A percentile compares a stretch with the other conserved stretches of the same genome.
Conservation (phyloP, 2,888 invertebrate species). For the Lysandra coridon region DNA sequence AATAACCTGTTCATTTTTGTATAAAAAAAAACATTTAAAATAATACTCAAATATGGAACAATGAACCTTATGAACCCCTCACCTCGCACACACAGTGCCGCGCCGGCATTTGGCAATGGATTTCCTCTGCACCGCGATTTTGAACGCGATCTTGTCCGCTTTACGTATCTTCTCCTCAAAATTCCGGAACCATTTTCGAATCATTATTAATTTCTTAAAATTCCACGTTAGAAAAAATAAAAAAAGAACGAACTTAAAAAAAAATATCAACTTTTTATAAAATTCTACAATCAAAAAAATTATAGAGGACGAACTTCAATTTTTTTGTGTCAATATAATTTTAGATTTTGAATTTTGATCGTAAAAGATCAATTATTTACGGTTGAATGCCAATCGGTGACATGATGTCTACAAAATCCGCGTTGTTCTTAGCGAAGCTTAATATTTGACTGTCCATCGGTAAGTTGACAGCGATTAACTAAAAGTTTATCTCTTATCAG, state of each 20-base stretch:
- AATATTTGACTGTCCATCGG: constrained; percentile 19
- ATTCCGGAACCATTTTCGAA: constrained; percentile 54
- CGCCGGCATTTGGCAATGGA: constrained; percentile 61
- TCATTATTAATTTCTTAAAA: constrained; percentile 48
- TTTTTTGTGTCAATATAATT: no score
- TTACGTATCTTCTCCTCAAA: constrained; percentile 58
- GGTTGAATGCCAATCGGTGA: constrained; percentile 24
- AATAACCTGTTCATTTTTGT: not conserved
- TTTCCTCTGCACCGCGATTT: constrained; percentile 54
- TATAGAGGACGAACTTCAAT: no score
- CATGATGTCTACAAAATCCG: not conserved
- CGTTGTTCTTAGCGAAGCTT: not conserved
- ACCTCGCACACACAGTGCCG: constrained; percentile 67
- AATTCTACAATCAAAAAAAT: not conserved
- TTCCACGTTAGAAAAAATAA: not conserved
- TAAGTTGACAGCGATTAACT: constrained; percentile 11
- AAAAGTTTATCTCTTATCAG: constrained; percentile 32
- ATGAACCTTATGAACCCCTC: constrained; percentile 44
- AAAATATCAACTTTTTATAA: not conserved
- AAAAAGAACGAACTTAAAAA: not conserved
- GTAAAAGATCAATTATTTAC: not conserved
- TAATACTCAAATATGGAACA: not conserved
- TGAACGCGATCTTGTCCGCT: constrained; percentile 58
- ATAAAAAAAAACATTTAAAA: not conserved
- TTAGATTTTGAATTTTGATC: not conserved